A percentile compares a stretch with the other conserved stretches of the same genome.
phyloP scores from a whole-genome alignment of 2,797 vertebrate genomes.

The Myotis findleyi region DNA sequence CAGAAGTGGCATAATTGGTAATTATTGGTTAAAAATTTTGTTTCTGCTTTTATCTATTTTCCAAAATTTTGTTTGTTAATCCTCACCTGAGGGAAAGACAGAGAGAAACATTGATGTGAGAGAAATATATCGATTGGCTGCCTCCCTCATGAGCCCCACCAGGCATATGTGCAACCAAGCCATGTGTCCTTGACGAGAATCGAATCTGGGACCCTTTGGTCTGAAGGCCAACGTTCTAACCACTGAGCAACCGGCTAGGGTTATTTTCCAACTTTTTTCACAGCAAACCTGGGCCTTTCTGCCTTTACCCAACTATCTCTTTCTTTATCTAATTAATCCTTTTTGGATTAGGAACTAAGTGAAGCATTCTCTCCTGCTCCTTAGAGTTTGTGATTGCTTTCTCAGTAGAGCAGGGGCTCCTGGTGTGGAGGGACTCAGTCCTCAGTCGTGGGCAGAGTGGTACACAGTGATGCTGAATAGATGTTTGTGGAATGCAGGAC shows the following conservation, averaged over 20 bases:
- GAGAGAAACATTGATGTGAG: too few relatives aligned
- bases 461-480: neutral
- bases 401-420: neutral
- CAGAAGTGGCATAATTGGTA: conserved; percentile 2
- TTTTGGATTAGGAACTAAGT: conserved; percentile 51
- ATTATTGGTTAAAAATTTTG: conserved; percentile 29
- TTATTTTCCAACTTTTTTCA: neutral
- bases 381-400: conserved; percentile 26
- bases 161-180: too few relatives aligned
- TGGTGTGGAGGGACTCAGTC: neutral
- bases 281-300: neutral
- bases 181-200: too few relatives aligned
- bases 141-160: too few relatives aligned
- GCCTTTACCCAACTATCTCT: conserved; percentile 16
- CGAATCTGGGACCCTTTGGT: too few relatives aligned
- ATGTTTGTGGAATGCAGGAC: neutral
- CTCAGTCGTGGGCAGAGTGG: neutral
- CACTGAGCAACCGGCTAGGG: too few relatives aligned
- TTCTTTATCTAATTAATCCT: conserved; percentile 35
- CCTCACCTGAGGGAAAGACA: too few relatives aligned
- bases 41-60: conserved; percentile 35
- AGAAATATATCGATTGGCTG: too few relatives aligned
- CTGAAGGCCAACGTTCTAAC: too few relatives aligned
- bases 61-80: neutral
- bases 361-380: conserved; percentile 9